Conservation (phyloP, 2,888 invertebrate species). For the Ditylenchus weischeri region DNA sequence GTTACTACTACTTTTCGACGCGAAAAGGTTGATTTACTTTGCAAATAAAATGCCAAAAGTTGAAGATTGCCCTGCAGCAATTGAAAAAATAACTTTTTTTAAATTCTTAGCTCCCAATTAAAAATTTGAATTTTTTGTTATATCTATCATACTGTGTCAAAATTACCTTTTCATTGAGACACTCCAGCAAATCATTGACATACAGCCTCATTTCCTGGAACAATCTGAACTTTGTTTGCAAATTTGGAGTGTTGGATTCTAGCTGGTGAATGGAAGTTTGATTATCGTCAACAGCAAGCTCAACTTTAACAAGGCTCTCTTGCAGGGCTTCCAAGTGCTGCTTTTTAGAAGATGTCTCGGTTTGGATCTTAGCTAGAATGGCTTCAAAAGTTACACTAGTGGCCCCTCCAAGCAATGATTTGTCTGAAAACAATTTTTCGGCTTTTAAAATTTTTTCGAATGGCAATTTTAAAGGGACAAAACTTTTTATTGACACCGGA, state of each 20-base stretch:
- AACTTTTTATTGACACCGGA: too few species aligned
- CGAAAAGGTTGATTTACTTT: too few species aligned
- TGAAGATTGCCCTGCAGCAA: too few species aligned
- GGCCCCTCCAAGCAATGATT: neutral
- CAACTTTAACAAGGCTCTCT: neutral
- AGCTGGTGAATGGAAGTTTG: constrained; percentile 19
- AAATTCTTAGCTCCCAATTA: too few species aligned
- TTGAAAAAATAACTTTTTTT: too few species aligned
- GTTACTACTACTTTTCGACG: too few species aligned
- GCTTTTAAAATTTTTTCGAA: constrained; percentile 2
- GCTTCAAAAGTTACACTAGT: constrained; percentile 7
- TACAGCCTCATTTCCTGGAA: constrained; percentile 93
- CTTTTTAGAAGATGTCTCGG: constrained; percentile 6
- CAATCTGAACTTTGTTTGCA: constrained; percentile 81
- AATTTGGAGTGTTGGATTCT: constrained; percentile 46
- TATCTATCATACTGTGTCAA: too few species aligned
- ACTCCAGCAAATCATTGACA: constrained; percentile 91
- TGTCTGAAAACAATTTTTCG: too few species aligned
- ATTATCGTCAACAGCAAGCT: constrained; percentile 18
- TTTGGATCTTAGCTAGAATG: constrained; percentile 12
- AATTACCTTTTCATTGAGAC: constrained; percentile 84
- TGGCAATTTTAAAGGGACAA: too few species aligned
- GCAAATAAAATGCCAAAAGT: too few species aligned
- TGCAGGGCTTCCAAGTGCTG: constrained; percentile 14
- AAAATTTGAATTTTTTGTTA: too few species aligned